Percentiles rank a stretch among this genome's conserved stretches.
These are phyloP conservation scores for Gulo gulo DNA, from an alignment of 2,113 vertebrate genomes.

Conservation along the genomic window DNA sequence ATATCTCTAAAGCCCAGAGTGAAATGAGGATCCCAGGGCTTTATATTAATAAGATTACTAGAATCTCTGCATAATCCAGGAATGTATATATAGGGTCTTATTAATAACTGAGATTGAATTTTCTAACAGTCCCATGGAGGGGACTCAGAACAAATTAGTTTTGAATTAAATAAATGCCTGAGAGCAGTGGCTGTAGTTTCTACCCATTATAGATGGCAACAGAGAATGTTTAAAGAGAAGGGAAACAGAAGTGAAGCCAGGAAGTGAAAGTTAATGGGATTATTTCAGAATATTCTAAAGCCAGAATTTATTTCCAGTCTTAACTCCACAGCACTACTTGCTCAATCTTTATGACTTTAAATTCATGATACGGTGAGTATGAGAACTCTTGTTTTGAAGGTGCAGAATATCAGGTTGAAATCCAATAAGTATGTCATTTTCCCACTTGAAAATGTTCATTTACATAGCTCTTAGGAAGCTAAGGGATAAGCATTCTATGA, in stretches of 20 bases:
- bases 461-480: not conserved
- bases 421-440: not conserved
- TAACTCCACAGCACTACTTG: not conserved
- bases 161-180: not conserved
- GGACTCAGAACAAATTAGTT: not conserved
- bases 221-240: not conserved
- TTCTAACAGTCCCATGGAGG: not conserved
- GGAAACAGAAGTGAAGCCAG: not conserved
- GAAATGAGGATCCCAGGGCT: not conserved
- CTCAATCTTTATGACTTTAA: not conserved
- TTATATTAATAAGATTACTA: not conserved
- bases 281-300: not conserved
- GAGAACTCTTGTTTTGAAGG: not conserved
- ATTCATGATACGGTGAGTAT: not conserved
- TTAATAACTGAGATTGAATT: not conserved
- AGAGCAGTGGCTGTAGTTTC: not conserved
- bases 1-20: not conserved
- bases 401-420: not conserved
- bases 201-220: not conserved
- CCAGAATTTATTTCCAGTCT: not conserved
- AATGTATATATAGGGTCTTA: not conserved
- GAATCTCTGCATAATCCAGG: not conserved
- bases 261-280: not conserved
- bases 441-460: not conserved
- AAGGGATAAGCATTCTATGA: not conserved